phyloP scores from a whole-genome alignment of 2,797 vertebrate species.

The Alosa sapidissima region DNA sequence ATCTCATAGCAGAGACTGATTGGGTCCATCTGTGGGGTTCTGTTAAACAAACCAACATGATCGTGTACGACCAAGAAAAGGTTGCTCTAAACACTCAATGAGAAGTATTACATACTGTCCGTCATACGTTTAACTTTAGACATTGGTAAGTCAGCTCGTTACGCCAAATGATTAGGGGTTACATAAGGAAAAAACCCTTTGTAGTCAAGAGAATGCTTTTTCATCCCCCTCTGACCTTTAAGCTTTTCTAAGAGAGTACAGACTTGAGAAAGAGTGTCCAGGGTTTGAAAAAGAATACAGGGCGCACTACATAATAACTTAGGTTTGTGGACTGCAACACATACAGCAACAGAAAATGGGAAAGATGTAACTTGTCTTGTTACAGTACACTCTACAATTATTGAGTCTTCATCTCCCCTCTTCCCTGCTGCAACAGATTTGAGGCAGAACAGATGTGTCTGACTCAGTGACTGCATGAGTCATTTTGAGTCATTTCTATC shows the following conservation, averaged over 20 bases:
- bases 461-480: neutral
- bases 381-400: neutral
- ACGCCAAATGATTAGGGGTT: neutral
- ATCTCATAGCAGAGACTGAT: slow-evolving; percentile 70
- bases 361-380: neutral
- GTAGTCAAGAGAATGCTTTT: too few relatives aligned
- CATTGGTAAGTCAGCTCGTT: neutral
- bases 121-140: neutral
- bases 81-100: neutral
- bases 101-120: neutral
- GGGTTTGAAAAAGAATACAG: neutral
- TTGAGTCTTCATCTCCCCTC: neutral
- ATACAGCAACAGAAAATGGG: neutral
- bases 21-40: slow-evolving; percentile 67
- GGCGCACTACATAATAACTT: neutral
- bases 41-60: neutral
- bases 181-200: neutral
- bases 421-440: neutral
- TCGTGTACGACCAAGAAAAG: neutral
- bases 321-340: neutral
- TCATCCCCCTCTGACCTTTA: neutral
- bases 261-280: neutral
- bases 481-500: neutral
- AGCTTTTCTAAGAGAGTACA: neutral
- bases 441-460: slow-evolving; percentile 2